These are phyloP conservation scores for Zosterops hypoxanthus DNA, from an alignment of 2,113 vertebrate genomes.

Conservation along the genomic window DNA sequence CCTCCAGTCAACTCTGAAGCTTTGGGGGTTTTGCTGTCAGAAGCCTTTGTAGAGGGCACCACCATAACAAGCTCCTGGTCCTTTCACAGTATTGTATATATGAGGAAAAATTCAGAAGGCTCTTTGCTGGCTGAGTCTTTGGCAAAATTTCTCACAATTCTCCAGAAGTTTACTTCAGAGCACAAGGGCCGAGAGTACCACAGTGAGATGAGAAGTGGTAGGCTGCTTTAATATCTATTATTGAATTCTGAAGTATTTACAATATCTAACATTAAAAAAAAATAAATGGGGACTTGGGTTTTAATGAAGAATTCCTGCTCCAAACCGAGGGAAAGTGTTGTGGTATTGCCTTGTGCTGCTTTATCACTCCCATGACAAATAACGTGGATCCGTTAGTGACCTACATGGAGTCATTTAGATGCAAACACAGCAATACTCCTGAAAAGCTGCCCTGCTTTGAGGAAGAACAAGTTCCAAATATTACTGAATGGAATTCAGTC, in stretches of 20 bases:
- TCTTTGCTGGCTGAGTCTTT: neutral
- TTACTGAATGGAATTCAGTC: slow-evolving; percentile 63
- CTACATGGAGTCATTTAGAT: slow-evolving; percentile 54
- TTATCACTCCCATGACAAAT: slow-evolving; percentile 50
- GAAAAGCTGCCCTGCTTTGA: slow-evolving; percentile 59
- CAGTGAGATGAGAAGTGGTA: neutral
- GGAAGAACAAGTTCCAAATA: slow-evolving; percentile 56
- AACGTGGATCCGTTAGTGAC: neutral
- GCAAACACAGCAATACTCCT: slow-evolving; percentile 54
- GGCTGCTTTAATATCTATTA: neutral
- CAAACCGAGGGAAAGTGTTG: neutral
- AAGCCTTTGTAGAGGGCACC: neutral
- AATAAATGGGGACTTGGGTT: neutral
- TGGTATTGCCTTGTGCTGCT: neutral
- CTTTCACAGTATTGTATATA: neutral
- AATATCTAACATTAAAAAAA: neutral
- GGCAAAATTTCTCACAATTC: neutral
- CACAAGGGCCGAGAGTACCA: neutral
- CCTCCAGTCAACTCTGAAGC: neutral
- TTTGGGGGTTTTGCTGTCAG: neutral
- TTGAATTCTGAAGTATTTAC: neutral
- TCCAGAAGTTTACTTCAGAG: neutral
- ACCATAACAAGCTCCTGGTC: neutral
- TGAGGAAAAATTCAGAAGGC: neutral
- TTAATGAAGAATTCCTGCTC: slow-evolving; percentile 29